phyloP scores from a whole-genome alignment of 2,888 invertebrate genomes.

The Melanostoma scalare region DNA sequence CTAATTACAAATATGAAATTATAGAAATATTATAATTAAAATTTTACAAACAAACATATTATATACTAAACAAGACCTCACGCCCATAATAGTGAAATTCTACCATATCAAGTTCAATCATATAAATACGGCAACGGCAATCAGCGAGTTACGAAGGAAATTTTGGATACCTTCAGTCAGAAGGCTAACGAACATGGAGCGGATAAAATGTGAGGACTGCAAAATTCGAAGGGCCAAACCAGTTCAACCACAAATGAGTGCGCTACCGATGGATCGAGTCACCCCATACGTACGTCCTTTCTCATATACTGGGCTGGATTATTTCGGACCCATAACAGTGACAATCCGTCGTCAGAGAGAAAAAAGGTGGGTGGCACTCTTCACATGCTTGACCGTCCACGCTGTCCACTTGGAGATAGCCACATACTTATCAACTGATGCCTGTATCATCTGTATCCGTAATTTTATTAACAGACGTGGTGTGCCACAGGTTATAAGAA shows the following conservation, averaged over 20 bases:
- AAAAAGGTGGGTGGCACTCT: slow-evolving; percentile 4
- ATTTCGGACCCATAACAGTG: no score
- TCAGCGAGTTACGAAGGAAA: background rate
- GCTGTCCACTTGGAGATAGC: slow-evolving; percentile 57
- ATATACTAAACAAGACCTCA: background rate
- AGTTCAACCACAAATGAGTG: slow-evolving; percentile 60
- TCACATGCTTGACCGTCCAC: slow-evolving; percentile 21
- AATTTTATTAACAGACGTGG: slow-evolving; percentile 63
- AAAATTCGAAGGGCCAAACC: slow-evolving; percentile 2
- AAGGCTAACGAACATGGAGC: background rate
- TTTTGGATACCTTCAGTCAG: background rate
- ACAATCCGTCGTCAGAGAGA: no score
- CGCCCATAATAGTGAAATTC: background rate
- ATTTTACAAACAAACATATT: background rate
- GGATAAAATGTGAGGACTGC: background rate
- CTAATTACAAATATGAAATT: no score
- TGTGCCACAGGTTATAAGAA: slow-evolving; percentile 42
- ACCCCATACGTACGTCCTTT: no score
- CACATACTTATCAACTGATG: slow-evolving; percentile 50
- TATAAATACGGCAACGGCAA: slow-evolving; percentile 1
- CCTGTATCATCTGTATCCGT: slow-evolving; percentile 50
- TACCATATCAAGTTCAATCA: background rate
- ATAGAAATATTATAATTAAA: background rate
- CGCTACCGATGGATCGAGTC: slow-evolving; percentile 26
- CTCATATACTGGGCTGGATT: no score